Percentiles rank a stretch among this genome's conserved stretches.
Evolutionary conservation across 2,888 invertebrate genomes (phyloP).

Genomic region (Electrophaes corylata): DNA sequence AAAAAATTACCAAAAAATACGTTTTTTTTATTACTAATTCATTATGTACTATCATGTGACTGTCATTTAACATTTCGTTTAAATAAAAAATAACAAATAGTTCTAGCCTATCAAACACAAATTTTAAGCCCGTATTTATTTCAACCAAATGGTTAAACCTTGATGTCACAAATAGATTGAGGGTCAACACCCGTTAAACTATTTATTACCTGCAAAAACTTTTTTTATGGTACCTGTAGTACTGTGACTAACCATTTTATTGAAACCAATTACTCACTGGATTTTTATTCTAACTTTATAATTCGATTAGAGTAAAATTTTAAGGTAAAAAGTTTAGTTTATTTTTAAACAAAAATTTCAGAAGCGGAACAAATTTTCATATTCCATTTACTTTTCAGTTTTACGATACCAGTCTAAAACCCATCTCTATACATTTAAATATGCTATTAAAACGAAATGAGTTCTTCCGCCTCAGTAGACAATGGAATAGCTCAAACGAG

Average conservation of each 20-base stretch:
- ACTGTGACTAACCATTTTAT: not conserved
- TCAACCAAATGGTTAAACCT: not conserved
- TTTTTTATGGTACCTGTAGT: not conserved
- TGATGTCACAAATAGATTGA: not conserved
- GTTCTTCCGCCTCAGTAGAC: conserved; percentile 32
- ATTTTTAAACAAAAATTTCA: not conserved
- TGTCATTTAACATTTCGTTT: no score
- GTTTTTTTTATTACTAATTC: no score
- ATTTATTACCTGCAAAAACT: not conserved
- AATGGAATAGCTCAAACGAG: not conserved
- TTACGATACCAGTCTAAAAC: conserved; percentile 24
- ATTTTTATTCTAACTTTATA: not conserved
- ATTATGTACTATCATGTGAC: no score
- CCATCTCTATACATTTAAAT: conserved; percentile 28
- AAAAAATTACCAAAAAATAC: no score
- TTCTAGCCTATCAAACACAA: no score
- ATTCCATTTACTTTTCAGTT: conserved; percentile 23
- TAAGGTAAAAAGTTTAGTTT: not conserved
- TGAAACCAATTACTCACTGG: not conserved
- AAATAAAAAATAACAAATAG: no score
- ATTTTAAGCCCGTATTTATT: not conserved
- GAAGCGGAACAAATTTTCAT: conserved; percentile 14
- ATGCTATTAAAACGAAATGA: conserved; percentile 37
- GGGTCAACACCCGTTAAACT: not conserved
- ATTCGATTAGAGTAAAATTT: not conserved